phyloP scores from a whole-genome alignment of 2,888 invertebrate species.

The Agrilus mali region DNA sequence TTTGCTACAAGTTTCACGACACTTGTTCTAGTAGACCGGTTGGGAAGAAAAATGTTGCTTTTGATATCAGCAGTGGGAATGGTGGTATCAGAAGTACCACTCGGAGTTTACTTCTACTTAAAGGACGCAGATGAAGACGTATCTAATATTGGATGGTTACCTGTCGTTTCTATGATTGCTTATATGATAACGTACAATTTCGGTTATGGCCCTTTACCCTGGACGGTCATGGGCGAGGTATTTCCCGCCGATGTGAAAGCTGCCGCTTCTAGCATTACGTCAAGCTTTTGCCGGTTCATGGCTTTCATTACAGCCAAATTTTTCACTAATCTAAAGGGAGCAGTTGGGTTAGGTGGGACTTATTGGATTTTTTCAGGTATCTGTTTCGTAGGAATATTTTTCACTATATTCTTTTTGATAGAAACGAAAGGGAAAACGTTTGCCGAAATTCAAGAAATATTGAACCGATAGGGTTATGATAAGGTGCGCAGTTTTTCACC shows the following conservation, averaged over 20 bases:
- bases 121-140: constrained; percentile 21
- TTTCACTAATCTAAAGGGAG: constrained; percentile 41
- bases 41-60: constrained; percentile 58
- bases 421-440: constrained; percentile 78
- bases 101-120: constrained; percentile 51
- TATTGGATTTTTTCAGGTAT: constrained; percentile 60
- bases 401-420: constrained; percentile 59
- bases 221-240: constrained; percentile 69
- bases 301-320: constrained; percentile 59
- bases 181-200: constrained; percentile 2
- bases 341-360: constrained; percentile 49
- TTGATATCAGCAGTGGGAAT: constrained; percentile 54
- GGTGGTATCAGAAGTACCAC: constrained; percentile 45
- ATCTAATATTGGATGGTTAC: not conserved
- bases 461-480: constrained; percentile 19
- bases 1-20: constrained; percentile 56
- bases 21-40: constrained; percentile 60
- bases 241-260: constrained; percentile 63
- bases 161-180: not conserved
- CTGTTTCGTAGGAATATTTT: constrained; percentile 49
- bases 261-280: constrained; percentile 56
- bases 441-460: constrained; percentile 60
- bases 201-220: constrained; percentile 59
- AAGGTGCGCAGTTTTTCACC: too few species aligned
- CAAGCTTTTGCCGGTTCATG: constrained; percentile 58